Evolutionary conservation across 92 coral and sea anemone genomes (phyloP).

Genomic region (Parazoanthus atlanticus): DNA sequence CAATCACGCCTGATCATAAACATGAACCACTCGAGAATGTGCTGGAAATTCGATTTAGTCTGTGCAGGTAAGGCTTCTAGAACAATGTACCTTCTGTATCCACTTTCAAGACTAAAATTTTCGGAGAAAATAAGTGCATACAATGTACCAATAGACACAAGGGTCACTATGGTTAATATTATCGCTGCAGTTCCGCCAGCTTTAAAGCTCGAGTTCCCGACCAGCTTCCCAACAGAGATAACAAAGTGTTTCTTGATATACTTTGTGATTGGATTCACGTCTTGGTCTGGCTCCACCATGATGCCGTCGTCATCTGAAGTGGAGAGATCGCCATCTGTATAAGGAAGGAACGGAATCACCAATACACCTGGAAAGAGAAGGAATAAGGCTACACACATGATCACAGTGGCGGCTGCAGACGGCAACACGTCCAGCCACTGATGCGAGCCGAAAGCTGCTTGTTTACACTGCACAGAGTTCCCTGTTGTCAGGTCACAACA

Average conservation of each 20-base stretch:
- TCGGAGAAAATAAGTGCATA: neutral
- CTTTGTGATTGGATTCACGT: neutral
- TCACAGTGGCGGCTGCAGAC: neutral
- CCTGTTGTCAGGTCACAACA: constrained; percentile 1
- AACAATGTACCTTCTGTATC: neutral
- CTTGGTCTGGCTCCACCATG: neutral
- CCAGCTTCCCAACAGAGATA: neutral
- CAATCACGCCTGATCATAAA: neutral
- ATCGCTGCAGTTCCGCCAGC: neutral
- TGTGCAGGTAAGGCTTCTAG: neutral
- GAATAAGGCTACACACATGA: neutral
- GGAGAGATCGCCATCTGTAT: neutral
- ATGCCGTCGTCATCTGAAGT: neutral
- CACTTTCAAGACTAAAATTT: neutral
- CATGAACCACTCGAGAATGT: neutral
- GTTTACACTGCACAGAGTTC: neutral
- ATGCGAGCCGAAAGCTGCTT: neutral
- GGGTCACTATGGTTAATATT: neutral
- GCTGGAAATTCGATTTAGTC: neutral
- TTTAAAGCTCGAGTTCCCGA: neutral
- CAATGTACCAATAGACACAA: neutral
- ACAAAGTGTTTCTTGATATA: neutral
- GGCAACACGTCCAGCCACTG: neutral
- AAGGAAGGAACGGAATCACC: neutral
- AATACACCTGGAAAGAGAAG: neutral